phyloP scores from a whole-genome alignment of 2,797 vertebrate species.

The Rhinella marina region DNA sequence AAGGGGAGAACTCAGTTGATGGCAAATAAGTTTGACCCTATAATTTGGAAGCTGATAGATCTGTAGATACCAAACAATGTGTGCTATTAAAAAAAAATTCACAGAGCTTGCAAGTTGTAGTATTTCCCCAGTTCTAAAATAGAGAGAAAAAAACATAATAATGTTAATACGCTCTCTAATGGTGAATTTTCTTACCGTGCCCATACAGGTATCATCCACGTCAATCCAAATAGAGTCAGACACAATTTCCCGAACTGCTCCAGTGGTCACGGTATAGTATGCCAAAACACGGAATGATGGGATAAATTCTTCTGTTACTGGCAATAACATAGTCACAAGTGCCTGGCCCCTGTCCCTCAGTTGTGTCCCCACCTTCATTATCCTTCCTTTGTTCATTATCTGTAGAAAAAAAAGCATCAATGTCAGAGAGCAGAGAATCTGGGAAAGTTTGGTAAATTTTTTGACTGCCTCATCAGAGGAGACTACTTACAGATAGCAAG shows the following conservation, averaged over 20 bases:
- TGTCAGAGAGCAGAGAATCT: neutral
- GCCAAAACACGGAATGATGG: constrained; percentile 87
- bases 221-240: constrained; percentile 88
- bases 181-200: constrained; percentile 73
- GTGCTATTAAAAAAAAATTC: too few species aligned
- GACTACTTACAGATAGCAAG: neutral
- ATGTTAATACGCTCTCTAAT: neutral
- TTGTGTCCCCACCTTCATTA: constrained; percentile 70
- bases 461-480: neutral
- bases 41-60: too few species aligned
- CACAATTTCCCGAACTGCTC: constrained; percentile 73
- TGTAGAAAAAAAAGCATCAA: constrained; percentile 62
- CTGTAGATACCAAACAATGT: too few species aligned
- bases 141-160: neutral
- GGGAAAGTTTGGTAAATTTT: too few species aligned
- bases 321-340: constrained; percentile 71
- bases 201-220: constrained; percentile 84
- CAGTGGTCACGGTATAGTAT: constrained; percentile 71
- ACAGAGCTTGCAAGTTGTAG: too few species aligned
- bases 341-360: constrained; percentile 63
- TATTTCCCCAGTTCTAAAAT: too few species aligned
- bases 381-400: constrained; percentile 81
- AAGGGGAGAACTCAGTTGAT: too few species aligned
- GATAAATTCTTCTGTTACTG: constrained; percentile 76
- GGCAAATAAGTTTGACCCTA: too few species aligned